These are phyloP conservation scores for Eonycteris spelaea DNA, from an alignment of 2,113 vertebrate genomes.

Conservation along the genomic window DNA sequence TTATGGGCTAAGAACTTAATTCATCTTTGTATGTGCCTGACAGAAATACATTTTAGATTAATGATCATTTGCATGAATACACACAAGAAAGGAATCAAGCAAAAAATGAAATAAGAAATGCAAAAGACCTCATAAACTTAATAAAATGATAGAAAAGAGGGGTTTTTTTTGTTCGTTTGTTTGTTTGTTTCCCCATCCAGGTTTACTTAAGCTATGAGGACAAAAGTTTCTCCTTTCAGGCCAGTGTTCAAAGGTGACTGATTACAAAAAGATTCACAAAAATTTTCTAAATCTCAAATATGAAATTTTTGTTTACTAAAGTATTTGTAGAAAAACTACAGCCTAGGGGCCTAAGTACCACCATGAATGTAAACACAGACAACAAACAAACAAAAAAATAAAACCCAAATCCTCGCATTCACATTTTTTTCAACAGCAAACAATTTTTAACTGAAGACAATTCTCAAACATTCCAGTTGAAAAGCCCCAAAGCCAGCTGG, in stretches of 20 bases:
- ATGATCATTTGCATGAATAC: background rate
- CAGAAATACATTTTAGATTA: slow-evolving; percentile 12
- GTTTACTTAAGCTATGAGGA: background rate
- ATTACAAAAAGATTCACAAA: background rate
- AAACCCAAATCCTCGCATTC: background rate
- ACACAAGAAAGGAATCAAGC: background rate
- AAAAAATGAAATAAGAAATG: background rate
- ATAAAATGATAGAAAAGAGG: background rate
- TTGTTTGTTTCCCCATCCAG: background rate
- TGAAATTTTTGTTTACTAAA: background rate
- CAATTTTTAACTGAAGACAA: background rate
- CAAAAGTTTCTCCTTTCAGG: background rate
- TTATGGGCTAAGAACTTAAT: background rate
- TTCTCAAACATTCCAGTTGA: background rate
- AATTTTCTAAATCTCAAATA: no score
- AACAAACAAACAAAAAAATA: background rate
- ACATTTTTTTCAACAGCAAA: background rate
- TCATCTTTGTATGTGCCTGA: slow-evolving; percentile 7
- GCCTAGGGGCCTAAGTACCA: background rate
- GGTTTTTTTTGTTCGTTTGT: background rate
- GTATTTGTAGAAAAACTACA: background rate
- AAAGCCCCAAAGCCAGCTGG: background rate
- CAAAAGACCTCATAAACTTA: background rate
- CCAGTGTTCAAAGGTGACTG: background rate
- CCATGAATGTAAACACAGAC: background rate